Conservation (phyloP, 2,797 vertebrate species). For the Scarus forsteni region DNA sequence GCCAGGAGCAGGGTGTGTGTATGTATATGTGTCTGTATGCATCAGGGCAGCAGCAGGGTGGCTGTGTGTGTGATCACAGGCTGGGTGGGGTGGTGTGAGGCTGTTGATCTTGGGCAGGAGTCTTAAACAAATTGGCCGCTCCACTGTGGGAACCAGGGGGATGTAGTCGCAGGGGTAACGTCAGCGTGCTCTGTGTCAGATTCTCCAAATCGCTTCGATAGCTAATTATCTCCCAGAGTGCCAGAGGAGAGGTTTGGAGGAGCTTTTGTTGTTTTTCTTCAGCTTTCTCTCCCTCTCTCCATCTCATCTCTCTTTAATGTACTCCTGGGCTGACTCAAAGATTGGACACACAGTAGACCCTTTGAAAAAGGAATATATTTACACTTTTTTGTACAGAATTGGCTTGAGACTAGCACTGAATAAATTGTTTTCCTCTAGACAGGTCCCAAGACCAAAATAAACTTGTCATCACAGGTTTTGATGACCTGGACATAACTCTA, state of each 20-base stretch:
- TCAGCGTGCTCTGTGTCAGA: conserved; percentile 67
- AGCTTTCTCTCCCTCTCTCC: conserved; percentile 12
- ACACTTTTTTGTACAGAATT: conserved; percentile 16
- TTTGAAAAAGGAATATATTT: conserved; percentile 22
- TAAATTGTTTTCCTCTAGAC: not conserved
- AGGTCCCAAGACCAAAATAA: not conserved
- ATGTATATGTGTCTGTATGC: conserved; percentile 24
- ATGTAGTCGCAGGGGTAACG: conserved; percentile 63
- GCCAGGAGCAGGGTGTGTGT: conserved; percentile 36
- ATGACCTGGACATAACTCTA: too few relatives aligned
- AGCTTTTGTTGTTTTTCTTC: conserved; percentile 69
- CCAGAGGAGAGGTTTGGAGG: conserved; percentile 66
- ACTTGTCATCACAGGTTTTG: too few relatives aligned
- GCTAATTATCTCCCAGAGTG: conserved; percentile 78
- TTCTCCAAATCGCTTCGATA: conserved; percentile 74
- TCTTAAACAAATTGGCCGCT: conserved; percentile 75
- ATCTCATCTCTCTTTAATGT: conserved; percentile 11
- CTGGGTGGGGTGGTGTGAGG: conserved; percentile 59
- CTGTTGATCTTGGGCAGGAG: conserved; percentile 75
- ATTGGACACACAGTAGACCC: conserved; percentile 42
- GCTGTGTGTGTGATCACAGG: conserved; percentile 53
- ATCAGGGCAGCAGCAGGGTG: conserved; percentile 49
- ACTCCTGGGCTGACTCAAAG: conserved; percentile 54
- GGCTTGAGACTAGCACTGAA: not conserved
- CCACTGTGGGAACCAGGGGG: conserved; percentile 66